Evolutionary conservation across 1,140 invertebrate genomes (phyloP).

Genomic region (Aphelenchoides avenae): DNA sequence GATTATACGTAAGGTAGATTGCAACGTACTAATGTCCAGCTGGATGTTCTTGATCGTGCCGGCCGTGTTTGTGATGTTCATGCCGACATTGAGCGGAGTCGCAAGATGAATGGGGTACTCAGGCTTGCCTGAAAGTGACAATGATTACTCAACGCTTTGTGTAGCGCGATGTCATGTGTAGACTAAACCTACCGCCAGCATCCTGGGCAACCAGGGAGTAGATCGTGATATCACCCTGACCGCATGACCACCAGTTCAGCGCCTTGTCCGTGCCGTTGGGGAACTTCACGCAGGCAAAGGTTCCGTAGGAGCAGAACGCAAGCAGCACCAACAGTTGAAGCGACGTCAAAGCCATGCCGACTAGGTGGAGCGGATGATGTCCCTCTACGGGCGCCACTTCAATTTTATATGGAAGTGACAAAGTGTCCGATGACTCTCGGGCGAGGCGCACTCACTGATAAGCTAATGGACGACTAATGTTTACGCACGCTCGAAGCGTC

Average conservation of each 20-base stretch:
- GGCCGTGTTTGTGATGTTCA: slow-evolving; percentile 12
- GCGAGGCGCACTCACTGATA: no score
- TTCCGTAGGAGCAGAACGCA: background rate
- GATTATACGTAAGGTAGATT: no score
- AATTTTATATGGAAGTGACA: no score
- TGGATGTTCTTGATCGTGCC: background rate
- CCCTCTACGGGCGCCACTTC: no score
- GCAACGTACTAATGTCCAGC: slow-evolving; percentile 19
- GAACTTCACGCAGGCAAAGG: slow-evolving; percentile 15
- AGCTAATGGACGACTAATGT: no score
- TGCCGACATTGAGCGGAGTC: slow-evolving; percentile 11
- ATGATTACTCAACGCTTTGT: no score
- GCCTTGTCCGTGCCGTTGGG: slow-evolving; percentile 22
- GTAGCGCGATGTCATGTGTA: no score
- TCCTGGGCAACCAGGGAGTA: background rate
- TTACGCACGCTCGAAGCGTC: no score
- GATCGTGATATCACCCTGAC: slow-evolving; percentile 12
- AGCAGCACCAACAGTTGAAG: background rate
- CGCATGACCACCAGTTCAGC: slow-evolving; percentile 23
- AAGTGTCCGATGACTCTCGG: no score
- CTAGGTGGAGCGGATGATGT: no score
- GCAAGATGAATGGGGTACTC: slow-evolving; percentile 22
- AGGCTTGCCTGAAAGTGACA: slow-evolving; percentile 14
- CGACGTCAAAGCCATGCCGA: no score
- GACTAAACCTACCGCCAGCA: no score